Percentiles rank a stretch among this genome's conserved stretches.
These are phyloP conservation scores for Bhutanitis thaidina DNA, from an alignment of 2,888 invertebrate genomes.

Conservation along the genomic window DNA sequence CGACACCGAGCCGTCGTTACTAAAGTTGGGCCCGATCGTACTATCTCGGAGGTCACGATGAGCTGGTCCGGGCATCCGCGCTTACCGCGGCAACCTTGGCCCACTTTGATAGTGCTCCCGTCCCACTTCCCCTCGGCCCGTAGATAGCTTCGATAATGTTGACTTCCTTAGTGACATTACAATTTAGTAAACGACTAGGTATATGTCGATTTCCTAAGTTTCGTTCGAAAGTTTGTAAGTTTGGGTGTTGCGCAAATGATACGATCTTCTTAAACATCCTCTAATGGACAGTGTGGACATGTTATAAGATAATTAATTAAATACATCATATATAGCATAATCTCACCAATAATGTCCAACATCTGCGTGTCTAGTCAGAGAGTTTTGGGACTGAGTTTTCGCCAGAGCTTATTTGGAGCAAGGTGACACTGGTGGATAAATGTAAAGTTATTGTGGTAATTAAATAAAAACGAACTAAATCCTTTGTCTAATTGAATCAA, in stretches of 20 bases:
- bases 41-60: conserved; percentile 43
- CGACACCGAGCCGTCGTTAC: conserved; percentile 21
- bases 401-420: too few species aligned
- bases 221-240: not conserved
- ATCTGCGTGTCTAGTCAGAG: too few species aligned
- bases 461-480: too few species aligned
- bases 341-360: too few species aligned
- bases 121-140: conserved; percentile 39
- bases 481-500: too few species aligned
- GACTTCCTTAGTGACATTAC: conserved; percentile 47
- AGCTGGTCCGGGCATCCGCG: conserved; percentile 33
- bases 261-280: not conserved
- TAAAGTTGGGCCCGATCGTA: conserved; percentile 32
- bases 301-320: too few species aligned
- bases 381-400: too few species aligned
- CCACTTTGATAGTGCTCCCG: conserved; percentile 56
- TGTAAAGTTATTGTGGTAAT: too few species aligned
- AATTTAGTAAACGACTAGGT: conserved; percentile 6
- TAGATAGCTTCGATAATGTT: conserved; percentile 45
- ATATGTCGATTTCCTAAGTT: not conserved
- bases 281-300: too few species aligned
- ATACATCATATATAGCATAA: too few species aligned
- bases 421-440: too few species aligned
- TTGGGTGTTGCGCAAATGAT: not conserved
- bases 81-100: conserved; percentile 56